Percentiles rank a stretch among this genome's conserved stretches.
Conservation (phyloP, 2,797 vertebrate genomes). For the Oryzias sinensis region DNA sequence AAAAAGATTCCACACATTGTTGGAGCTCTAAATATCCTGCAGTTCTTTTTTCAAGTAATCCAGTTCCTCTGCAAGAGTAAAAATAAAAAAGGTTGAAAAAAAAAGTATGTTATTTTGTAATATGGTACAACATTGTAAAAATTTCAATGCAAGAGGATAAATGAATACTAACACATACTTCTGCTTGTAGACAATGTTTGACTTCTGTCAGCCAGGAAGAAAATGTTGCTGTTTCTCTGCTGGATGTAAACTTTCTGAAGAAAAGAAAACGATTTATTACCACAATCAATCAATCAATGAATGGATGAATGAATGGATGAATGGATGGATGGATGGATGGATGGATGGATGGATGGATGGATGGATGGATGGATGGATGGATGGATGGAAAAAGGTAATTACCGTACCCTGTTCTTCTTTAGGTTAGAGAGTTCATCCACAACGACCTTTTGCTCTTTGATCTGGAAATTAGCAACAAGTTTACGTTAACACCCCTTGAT, state of each 20-base stretch:
- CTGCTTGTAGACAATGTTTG: slow-evolving; percentile 84
- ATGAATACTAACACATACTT: slow-evolving; percentile 77
- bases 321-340: too few species aligned
- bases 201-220: slow-evolving; percentile 86
- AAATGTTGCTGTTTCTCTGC: slow-evolving; percentile 93
- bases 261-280: accelerated
- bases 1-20: slow-evolving; percentile 95
- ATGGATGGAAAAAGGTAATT: too few species aligned
- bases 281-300: too few species aligned
- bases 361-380: not conserved
- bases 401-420: slow-evolving; percentile 86
- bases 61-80: slow-evolving; percentile 77
- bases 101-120: not conserved
- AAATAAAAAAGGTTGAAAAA: not conserved
- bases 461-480: slow-evolving; percentile 65
- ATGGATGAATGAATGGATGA: not conserved
- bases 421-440: slow-evolving; percentile 93
- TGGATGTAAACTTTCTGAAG: slow-evolving; percentile 89
- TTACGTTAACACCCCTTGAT: not conserved
- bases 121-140: too few species aligned
- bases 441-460: slow-evolving; percentile 89
- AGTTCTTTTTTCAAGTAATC: slow-evolving; percentile 86
- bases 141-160: not conserved
- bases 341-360: not conserved
- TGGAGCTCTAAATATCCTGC: slow-evolving; percentile 80